Evolutionary conservation across 1,140 invertebrate species (phyloP), one percentile per base, ranked within the genome.

Genomic region (Trichomalopsis sarcophagae): DNA sequence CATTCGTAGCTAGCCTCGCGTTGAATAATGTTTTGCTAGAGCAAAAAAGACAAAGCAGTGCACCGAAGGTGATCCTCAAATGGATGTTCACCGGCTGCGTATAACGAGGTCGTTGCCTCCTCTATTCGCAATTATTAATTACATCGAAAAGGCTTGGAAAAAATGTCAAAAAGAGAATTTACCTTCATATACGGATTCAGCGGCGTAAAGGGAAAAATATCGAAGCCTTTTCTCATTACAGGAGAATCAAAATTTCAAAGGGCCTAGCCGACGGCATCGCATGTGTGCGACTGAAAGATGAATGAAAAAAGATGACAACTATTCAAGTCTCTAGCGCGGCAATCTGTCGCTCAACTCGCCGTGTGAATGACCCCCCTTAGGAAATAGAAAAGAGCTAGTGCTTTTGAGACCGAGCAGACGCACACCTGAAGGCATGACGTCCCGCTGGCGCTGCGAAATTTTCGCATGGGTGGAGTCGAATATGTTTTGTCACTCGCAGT

Each of bases 261-360:
- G 17, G 62, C 23, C 77, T 44, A 2, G n/a, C 74, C 55, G 33
- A 4, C 17, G 11, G 47, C 55, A 23, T n/a, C 6, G 50, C 21
- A 40, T 14, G 14, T 36, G 27, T 78, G 68, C 55, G 30, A 17
- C 30, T 78, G 82, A 77, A 78, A 30, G 44, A 40, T 69, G 74
- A 69, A 84, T 84, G 82, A 84, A 84, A 84, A 76, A 69, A 84
- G 74, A 77, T 84, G 82, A 84, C 55, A 76, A 78, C 21, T 50
- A 84, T 82, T 82, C 81, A 76, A 66, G 69, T 73, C 66, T 73
- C 55, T 62, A 17, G 76, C 76, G 47, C 47, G 36, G 55, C 81
- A 44, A 27, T 82, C 14, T 55, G 27, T 73, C 71, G 71, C 13
- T 23, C 10, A 21, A 30, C 47, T 21, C 50, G 47, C 33, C 30